Base-by-base conservation (phyloP, 92 coral and sea anemone species). In the Anthopleura xanthogrammica region DNA sequence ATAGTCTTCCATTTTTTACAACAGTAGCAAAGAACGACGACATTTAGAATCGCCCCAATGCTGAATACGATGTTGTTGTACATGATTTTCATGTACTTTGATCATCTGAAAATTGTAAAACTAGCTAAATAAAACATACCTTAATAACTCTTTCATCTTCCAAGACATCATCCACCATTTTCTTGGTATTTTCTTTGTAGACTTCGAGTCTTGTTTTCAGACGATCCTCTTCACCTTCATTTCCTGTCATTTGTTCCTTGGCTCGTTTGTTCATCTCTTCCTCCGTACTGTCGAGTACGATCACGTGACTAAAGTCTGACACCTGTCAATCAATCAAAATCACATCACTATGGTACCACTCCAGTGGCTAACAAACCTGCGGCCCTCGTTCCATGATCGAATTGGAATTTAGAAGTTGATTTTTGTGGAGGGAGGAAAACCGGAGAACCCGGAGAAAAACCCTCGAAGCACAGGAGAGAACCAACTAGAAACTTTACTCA, bases 201-300 rank as follows among this genome's bases (percentile, higher is more conserved):
- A 89, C 93, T 71, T 93, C 88, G n/a, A 91, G 52, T 81, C 88
- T 91, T 16, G 90, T 89, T 77, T 86, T 90, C 11, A 90, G 88
- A 52, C 89, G 77, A 54, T 83, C 98, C 78, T 87, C 93, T 42
- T 90, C 80, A 76, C 89, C 77, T 56, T 87, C 90, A 41, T 83
- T 86, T 19, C 81, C 77, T 55, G 79, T 83, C 55, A 83, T 78
- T 60, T 88, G 72, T 22, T 90, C 93, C 56, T 82, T 93, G 41
- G 88, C 80, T 60, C 88, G 83, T 60, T 86, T 90, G 20, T 80
- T 85, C 89, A 91, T 85, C 79, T 92, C 98, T 40, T 89, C 98
- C 19, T 92, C 95, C 5, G 83, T 29, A 24, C 92, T 83, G 24
- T 93, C 95, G 62, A 93, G 79, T 20, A 89, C 81, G 55, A 93